These are phyloP conservation scores for Rhynchophorus ferrugineus DNA, from an alignment of 1,140 invertebrate genomes.

Conservation along the genomic window DNA sequence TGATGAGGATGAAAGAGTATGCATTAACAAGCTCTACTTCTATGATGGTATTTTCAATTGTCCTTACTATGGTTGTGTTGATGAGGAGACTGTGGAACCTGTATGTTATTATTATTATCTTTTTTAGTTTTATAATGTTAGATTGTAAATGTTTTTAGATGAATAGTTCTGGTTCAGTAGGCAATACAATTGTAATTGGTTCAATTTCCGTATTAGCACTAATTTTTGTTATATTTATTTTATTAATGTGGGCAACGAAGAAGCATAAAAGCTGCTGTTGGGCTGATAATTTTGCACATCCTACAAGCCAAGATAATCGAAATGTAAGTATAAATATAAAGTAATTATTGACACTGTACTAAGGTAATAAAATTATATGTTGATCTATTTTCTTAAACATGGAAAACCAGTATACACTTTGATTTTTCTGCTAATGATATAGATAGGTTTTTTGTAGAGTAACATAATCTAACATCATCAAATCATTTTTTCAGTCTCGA, in stretches of 20 bases:
- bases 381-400: too few relatives aligned
- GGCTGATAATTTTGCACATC: slow-evolving; percentile 11
- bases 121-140: background rate
- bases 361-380: too few relatives aligned
- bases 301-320: slow-evolving; percentile 4
- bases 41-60: slow-evolving; percentile 14
- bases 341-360: background rate
- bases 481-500: slow-evolving; percentile 9
- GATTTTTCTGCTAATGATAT: too few relatives aligned
- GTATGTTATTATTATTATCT: background rate
- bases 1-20: background rate
- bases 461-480: too few relatives aligned
- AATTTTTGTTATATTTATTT: slow-evolving; percentile 12
- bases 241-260: slow-evolving; percentile 12
- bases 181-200: slow-evolving; percentile 7
- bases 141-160: too few relatives aligned
- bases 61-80: slow-evolving; percentile 12
- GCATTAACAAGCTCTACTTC: slow-evolving; percentile 11
- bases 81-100: slow-evolving; percentile 8
- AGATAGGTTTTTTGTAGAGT: too few relatives aligned
- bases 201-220: slow-evolving; percentile 6
- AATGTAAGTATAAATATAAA: slow-evolving; percentile 13
- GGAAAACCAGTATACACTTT: too few relatives aligned
- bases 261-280: slow-evolving; percentile 16
- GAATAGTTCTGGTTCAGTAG: slow-evolving; percentile 2